Conservation (phyloP, 2,888 invertebrate species). For the Halictus quadricinctus region DNA sequence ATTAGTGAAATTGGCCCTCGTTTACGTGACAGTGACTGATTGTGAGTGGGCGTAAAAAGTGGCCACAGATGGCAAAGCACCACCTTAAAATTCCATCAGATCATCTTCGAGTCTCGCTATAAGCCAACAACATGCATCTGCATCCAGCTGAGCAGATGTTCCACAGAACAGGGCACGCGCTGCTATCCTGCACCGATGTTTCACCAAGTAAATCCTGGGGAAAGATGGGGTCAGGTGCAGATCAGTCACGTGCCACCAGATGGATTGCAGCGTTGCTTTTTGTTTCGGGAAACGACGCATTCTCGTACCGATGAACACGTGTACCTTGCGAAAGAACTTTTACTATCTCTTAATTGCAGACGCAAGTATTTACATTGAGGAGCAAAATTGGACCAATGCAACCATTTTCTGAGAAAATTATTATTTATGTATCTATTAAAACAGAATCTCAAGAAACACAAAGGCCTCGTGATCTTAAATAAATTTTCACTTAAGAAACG, state of each 20-base stretch:
- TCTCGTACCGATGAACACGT: too few species aligned
- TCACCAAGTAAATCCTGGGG: constrained; percentile 55
- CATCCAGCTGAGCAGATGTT: constrained; percentile 61
- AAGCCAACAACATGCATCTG: constrained; percentile 45
- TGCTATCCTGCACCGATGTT: constrained; percentile 37
- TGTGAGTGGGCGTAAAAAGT: constrained; percentile 5
- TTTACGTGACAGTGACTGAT: constrained; percentile 24
- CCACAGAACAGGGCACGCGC: constrained; percentile 60
- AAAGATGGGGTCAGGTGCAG: constrained; percentile 68
- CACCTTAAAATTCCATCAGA: constrained; percentile 34
- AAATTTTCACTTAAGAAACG: too few species aligned
- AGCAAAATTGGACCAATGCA: not conserved
- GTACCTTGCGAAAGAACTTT: too few species aligned
- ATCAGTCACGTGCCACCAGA: constrained; percentile 65
- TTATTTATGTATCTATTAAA: too few species aligned
- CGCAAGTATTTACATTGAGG: not conserved
- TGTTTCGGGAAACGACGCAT: constrained; percentile 15
- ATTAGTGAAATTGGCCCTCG: not conserved
- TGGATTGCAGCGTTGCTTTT: constrained; percentile 45
- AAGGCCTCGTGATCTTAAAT: too few species aligned
- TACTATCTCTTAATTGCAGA: not conserved
- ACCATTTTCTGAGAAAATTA: too few species aligned
- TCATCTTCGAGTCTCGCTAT: constrained; percentile 34
- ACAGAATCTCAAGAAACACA: too few species aligned
- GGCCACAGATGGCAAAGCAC: constrained; percentile 35